These are phyloP conservation scores for Nematostella vectensis DNA, from an alignment of 92 coral and sea anemone genomes.

Conservation along the genomic window DNA sequence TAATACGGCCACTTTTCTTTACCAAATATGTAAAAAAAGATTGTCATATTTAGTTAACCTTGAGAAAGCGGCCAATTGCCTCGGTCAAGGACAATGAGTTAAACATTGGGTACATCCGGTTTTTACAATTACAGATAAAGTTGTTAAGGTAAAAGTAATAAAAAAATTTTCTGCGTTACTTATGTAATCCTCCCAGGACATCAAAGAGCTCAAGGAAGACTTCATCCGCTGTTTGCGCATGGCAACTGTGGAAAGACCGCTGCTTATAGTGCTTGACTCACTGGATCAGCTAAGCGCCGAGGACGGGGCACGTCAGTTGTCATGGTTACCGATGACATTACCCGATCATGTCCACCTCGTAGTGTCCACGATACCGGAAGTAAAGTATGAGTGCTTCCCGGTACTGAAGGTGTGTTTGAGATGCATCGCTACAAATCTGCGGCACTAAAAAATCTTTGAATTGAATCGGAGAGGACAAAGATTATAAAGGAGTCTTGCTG, in stretches of 20 bases:
- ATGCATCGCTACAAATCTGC: neutral
- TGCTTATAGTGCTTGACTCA: conserved; percentile 46
- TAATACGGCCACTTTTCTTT: no score
- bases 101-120: no score
- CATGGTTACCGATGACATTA: conserved; percentile 48
- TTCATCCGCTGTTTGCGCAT: conserved; percentile 30
- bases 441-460: no score
- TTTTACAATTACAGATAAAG: no score
- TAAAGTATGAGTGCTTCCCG: conserved; percentile 46
- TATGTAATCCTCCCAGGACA: conserved; percentile 24
- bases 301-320: conserved; percentile 50
- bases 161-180: neutral
- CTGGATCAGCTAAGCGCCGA: conserved; percentile 61
- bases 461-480: no score
- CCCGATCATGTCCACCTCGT: conserved; percentile 47
- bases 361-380: conserved; percentile 46
- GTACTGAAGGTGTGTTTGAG: conserved; percentile 31
- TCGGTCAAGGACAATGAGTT: no score
- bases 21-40: no score
- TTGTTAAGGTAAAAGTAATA: no score
- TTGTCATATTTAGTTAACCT: no score
- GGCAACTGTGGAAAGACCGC: conserved; percentile 47
- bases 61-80: no score
- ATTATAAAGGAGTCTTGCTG: no score
- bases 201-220: conserved; percentile 54